A percentile compares a stretch with the other conserved stretches of the same genome.
These are phyloP conservation scores for Andinoacara biseriatus DNA, from an alignment of 2,113 vertebrate genomes.

Conservation along the genomic window DNA sequence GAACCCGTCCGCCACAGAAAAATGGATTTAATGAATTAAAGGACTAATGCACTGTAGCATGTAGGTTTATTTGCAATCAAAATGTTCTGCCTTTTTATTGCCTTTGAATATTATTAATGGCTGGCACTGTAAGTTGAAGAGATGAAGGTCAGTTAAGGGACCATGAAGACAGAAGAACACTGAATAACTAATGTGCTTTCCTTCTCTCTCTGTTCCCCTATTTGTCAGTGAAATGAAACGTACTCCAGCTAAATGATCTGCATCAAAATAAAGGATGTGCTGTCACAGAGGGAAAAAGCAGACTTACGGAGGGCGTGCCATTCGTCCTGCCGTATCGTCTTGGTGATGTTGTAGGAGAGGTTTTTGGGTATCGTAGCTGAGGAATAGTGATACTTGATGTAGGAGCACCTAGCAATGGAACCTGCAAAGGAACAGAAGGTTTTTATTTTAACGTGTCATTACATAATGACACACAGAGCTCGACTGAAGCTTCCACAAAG, in stretches of 20 bases:
- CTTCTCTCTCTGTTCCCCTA: background rate
- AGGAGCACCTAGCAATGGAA: conserved; percentile 88
- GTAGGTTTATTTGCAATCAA: background rate
- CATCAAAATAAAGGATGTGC: background rate
- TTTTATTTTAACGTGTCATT: background rate
- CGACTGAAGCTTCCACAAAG: background rate
- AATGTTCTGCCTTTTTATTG: background rate
- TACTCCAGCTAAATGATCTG: rapidly evolving
- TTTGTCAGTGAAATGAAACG: background rate
- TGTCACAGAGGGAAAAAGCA: background rate
- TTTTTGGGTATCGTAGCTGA: conserved; percentile 96
- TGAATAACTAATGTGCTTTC: background rate
- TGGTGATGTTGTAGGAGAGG: conserved; percentile 97
- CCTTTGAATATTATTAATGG: background rate
- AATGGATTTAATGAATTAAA: background rate
- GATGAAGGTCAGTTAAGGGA: background rate
- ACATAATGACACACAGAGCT: background rate
- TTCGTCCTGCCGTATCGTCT: conserved; percentile 98
- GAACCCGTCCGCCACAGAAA: background rate
- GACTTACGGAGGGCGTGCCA: conserved; percentile 98
- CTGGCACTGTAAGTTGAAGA: background rate
- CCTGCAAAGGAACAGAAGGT: conserved; percentile 66
- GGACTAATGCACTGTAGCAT: rapidly evolving
- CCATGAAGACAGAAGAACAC: background rate
- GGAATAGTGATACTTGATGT: conserved; percentile 99